Base-by-base conservation (phyloP, 2,113 vertebrate species). In the Gadus macrocephalus region DNA sequence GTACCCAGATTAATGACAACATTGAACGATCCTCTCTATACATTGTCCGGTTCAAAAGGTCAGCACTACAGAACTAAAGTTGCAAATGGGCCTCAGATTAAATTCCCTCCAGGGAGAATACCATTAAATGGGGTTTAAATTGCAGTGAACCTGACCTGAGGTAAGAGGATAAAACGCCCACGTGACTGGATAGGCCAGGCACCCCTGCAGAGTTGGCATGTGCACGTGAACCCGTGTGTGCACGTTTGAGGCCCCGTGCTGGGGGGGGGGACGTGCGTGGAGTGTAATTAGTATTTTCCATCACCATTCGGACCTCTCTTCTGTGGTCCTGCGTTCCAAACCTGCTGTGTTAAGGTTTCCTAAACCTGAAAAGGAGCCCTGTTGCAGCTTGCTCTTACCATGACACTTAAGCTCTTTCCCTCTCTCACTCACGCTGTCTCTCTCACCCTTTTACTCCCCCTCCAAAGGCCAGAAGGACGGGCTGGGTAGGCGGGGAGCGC, bases 391-490 rank as follows among this genome's bases (percentile, higher is more conserved):
- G 42, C 42, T 49, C 1, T 49, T 49, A 49, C 12, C 7, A 49
- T 49, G 6, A 49, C 8, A 49, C 42, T 49, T 49, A 49, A 11
- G 42, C 42, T 49, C 42, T 49, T 16, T 58, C 55, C 55, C 55
- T n/a, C 55, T 7, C 55, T n/a, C 55, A 5, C 55, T n/a, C 55
- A 58, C 16, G 55, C n/a, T 58, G 53, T 14, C 16, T 55, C 53
- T 15, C 53, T 16, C 53, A 55, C 9, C n/a, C 14, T 31, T 49
- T 58, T 64, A 19, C 38, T 70, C 53, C 22, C 66, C 9, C 73
- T 73, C 79, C 68, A 75, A 76, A 90, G 81, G 79, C 82, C 73
- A 79, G 78, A 80, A 87, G 78, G 76, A 72, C 77, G 7, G 58
- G 25, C 55, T 80, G 70, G 66, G 62, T 31, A 72, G 81, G 69